Evolutionary conservation across 23 tunicate species (phyloP).

Genomic region (Clavelina lepadiformis): DNA sequence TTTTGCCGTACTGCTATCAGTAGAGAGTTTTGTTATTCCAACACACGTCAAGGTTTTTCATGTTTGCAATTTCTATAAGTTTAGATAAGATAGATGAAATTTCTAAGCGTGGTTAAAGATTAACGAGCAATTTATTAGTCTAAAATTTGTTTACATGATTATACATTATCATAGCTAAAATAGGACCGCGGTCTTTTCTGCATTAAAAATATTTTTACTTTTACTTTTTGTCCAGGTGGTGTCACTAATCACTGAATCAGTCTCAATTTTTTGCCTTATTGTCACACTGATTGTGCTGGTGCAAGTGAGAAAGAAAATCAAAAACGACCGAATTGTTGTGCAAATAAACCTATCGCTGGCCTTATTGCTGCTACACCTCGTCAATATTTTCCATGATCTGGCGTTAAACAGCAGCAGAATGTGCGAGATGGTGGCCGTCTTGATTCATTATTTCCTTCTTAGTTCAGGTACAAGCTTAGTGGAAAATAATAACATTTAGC

Average conservation of each 20-base stretch:
- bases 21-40: constrained; percentile 13
- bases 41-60: constrained; percentile 24
- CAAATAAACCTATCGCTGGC: constrained; percentile 52
- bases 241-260: constrained; percentile 25
- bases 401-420: constrained; percentile 23
- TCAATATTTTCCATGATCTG: constrained; percentile 42
- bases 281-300: constrained; percentile 21
- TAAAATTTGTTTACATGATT: too few species aligned
- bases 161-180: too few species aligned
- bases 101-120: not conserved
- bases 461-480: constrained; percentile 18
- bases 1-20: constrained; percentile 30
- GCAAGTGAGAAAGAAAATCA: constrained; percentile 26
- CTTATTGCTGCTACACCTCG: constrained; percentile 30
- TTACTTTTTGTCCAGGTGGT: constrained; percentile 26
- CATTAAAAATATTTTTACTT: not conserved
- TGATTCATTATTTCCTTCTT: constrained; percentile 39
- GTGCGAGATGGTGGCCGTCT: constrained; percentile 43
- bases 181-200: constrained; percentile 1
- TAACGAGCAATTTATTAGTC: too few species aligned
- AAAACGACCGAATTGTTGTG: constrained; percentile 43
- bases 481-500: not conserved
- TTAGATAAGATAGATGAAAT: not conserved
- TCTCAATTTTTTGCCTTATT: constrained; percentile 29
- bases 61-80: not conserved